Percentiles rank a stretch among this genome's conserved stretches.
Conservation (phyloP, 2,113 vertebrate genomes). For the Pseudorhombus dupliciocellatus region DNA sequence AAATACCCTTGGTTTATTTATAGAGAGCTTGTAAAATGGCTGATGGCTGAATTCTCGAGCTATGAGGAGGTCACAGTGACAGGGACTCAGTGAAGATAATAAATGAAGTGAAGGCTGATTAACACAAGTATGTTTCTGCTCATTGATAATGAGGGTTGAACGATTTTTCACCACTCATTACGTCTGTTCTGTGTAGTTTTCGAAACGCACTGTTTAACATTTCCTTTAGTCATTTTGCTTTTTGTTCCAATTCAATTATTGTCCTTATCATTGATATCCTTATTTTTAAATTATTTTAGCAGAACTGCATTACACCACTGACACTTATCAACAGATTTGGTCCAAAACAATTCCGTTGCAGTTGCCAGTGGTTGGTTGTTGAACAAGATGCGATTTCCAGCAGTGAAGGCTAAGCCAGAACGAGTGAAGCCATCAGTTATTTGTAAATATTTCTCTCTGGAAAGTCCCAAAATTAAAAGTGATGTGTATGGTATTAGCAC, state of each 20-base stretch:
- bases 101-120: conserved; percentile 24
- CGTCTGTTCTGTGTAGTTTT: background rate
- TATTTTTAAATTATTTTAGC: conserved; percentile 22
- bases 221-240: background rate
- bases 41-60: conserved; percentile 50
- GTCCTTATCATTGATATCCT: conserved; percentile 15
- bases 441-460: too few relatives aligned
- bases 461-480: too few relatives aligned
- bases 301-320: conserved; percentile 34
- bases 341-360: too few relatives aligned
- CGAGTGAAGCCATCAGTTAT: too few relatives aligned
- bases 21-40: conserved; percentile 49
- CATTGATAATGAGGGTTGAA: conserved; percentile 24
- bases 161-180: conserved; percentile 23
- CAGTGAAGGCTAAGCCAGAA: too few relatives aligned
- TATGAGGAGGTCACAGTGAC: conserved; percentile 33
- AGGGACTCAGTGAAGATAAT: conserved; percentile 27
- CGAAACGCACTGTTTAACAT: background rate
- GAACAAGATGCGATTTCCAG: too few relatives aligned
- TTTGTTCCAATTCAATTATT: background rate
- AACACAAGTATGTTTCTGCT: conserved; percentile 32
- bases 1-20: conserved; percentile 66
- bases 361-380: too few relatives aligned
- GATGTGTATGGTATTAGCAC: too few relatives aligned
- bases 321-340: conserved; percentile 44